phyloP scores from a whole-genome alignment of 2,888 invertebrate species.

The Harpagoxenus sublaevis region DNA sequence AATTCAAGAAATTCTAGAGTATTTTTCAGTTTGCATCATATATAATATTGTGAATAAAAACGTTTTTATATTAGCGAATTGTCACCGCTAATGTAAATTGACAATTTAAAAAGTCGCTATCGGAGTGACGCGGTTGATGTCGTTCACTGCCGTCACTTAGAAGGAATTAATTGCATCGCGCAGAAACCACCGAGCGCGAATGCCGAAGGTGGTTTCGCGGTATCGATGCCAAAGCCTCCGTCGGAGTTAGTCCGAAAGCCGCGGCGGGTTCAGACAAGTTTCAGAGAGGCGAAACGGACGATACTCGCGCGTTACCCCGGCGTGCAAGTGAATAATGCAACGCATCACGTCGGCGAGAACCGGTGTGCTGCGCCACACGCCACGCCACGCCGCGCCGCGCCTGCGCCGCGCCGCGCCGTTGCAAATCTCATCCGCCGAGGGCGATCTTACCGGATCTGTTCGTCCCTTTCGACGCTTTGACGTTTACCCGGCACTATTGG shows the following conservation, averaged over 20 bases:
- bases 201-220: constrained; percentile 75
- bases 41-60: neutral
- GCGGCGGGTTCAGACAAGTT: constrained; percentile 29
- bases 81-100: neutral
- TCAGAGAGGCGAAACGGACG: constrained; percentile 44
- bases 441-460: constrained; percentile 33
- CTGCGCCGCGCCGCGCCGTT: constrained; percentile 64
- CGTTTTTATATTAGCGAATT: neutral
- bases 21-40: neutral
- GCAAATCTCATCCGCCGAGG: constrained; percentile 80
- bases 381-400: constrained; percentile 60
- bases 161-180: constrained; percentile 77
- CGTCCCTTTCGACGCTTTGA: neutral
- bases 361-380: no score
- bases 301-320: constrained; percentile 76
- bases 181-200: constrained; percentile 74
- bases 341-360: constrained; percentile 81
- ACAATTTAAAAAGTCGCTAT: constrained; percentile 13
- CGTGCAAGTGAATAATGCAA: constrained; percentile 84
- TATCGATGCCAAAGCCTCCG: constrained; percentile 68
- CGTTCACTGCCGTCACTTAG: constrained; percentile 33
- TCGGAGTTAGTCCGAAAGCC: constrained; percentile 46
- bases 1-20: neutral
- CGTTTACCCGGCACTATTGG: neutral
- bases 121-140: neutral